Evolutionary conservation across 2,888 invertebrate species (phyloP).

Genomic region (Epistrophe eligans): DNA sequence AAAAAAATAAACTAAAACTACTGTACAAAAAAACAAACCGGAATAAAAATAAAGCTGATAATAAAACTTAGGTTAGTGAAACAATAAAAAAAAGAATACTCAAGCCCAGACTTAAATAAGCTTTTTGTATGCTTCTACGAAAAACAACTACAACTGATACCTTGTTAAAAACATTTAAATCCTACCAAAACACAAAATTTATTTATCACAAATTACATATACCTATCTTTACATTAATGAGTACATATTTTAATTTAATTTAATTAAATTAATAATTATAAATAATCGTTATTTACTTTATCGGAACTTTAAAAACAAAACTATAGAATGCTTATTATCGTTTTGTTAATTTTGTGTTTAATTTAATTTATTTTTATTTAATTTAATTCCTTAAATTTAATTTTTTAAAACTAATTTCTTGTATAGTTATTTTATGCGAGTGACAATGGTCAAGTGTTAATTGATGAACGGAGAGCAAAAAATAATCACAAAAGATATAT

Average conservation of each 20-base stretch:
- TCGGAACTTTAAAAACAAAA: background rate
- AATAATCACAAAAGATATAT: no score
- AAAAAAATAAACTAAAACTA: slow-evolving; percentile 23
- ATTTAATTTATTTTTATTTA: no score
- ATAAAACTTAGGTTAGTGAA: slow-evolving; percentile 58
- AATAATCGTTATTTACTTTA: background rate
- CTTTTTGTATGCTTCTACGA: slow-evolving; percentile 71
- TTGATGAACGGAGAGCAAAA: no score
- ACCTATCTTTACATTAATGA: background rate
- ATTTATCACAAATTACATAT: slow-evolving; percentile 16
- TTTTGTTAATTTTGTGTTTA: no score
- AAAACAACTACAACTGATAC: slow-evolving; percentile 47
- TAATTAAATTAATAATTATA: background rate
- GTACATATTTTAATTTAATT: slow-evolving; percentile 1
- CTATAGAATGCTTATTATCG: no score
- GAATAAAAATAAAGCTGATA: slow-evolving; percentile 36
- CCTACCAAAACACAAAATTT: slow-evolving; percentile 34
- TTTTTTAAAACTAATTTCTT: no score
- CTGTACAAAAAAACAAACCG: slow-evolving; percentile 34
- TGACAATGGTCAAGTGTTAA: no score
- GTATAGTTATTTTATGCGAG: no score
- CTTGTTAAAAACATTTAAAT: slow-evolving; percentile 20
- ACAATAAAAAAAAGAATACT: slow-evolving; percentile 34
- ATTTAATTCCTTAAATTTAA: no score
- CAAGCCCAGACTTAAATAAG: slow-evolving; percentile 59